These are phyloP conservation scores for Lethenteron camtschaticum DNA, from an alignment of 2,113 vertebrate species.

Conservation along the genomic window DNA sequence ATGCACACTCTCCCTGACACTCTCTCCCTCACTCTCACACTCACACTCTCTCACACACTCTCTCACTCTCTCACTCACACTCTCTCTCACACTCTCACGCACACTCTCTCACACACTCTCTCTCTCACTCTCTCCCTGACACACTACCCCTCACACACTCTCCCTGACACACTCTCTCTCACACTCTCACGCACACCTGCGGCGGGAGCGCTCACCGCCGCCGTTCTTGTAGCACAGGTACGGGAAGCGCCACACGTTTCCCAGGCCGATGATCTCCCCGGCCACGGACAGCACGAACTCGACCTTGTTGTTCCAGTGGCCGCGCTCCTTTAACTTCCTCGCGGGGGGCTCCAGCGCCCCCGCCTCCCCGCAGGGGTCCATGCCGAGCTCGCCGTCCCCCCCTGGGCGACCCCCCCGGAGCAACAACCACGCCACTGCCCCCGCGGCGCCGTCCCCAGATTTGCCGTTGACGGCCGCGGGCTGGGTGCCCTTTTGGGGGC, in stretches of 20 bases:
- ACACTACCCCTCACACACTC: neutral
- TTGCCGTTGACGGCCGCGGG: too few relatives aligned
- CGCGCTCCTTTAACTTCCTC: constrained; percentile 63
- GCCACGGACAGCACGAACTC: constrained; percentile 94
- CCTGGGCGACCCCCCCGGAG: too few relatives aligned
- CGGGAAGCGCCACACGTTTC: constrained; percentile 94
- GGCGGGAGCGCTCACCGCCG: constrained; percentile 47
- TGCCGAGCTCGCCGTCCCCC: too few relatives aligned
- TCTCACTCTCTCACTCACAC: neutral
- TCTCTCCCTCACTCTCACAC: neutral
- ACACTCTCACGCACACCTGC: neutral
- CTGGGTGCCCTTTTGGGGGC: too few relatives aligned
- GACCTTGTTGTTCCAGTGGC: constrained; percentile 95
- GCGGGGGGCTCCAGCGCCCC: neutral
- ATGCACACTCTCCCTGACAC: neutral
- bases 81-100: neutral
- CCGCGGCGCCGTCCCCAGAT: too few relatives aligned
- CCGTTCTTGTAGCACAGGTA: constrained; percentile 99
- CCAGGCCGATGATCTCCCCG: constrained; percentile 89
- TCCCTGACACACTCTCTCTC: neutral
- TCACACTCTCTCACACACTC: neutral
- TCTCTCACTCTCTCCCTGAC: neutral
- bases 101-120: neutral
- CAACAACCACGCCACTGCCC: too few relatives aligned
- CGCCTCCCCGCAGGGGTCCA: too few relatives aligned